Evolutionary conservation across 2,113 vertebrate genomes (phyloP), one percentile per base, ranked within the genome.

Genomic region (Cyanoderma ruficeps): DNA sequence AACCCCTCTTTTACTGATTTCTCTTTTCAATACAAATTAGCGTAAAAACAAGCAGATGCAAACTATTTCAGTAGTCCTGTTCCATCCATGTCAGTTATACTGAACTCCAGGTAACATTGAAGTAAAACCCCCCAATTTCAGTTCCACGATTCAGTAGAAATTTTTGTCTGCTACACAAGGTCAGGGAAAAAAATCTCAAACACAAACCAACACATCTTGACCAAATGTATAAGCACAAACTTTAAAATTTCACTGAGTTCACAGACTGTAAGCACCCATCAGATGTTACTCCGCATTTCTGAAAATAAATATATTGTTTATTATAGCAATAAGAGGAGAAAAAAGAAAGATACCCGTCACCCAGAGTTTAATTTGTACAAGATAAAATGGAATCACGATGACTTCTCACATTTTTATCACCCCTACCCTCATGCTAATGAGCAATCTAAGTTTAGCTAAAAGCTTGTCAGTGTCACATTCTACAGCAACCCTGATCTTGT

Each of bases 321-420:
- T 25, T 33, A n/a, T 2, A 76, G 22, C 15, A 70, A 12, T 35
- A 77, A 65, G 10, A 15, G 6, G 12, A 10, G 2, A 0, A 9
- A 3, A 5, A 64, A 55, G 23, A 49, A 22, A 21, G 1, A 53
- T 6, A 71, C 20, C 13, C 1, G 17, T n/a, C 27, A 69, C 13
- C 14, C 33, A 69, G 15, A 18, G 25, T 18, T 84, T 39, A 64
- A 76, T 83, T 80, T 70, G 22, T 60, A 41, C 47, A 30, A 41
- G 39, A 42, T 18, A 47, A 88, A 89, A 72, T 15, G 13, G 44
- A 83, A 90, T 67, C 59, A 67, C n/a, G 70, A 15, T 27, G 44
- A 61, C 28, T 94, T 89, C 47, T 87, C 46, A 50, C 47, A 70
- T 31, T 47, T 86, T 85, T 71, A 85, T 86, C 68, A 81, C 41